These are phyloP conservation scores for Urophycis tenuis DNA, from an alignment of 2,797 vertebrate species.

Conservation along the genomic window DNA sequence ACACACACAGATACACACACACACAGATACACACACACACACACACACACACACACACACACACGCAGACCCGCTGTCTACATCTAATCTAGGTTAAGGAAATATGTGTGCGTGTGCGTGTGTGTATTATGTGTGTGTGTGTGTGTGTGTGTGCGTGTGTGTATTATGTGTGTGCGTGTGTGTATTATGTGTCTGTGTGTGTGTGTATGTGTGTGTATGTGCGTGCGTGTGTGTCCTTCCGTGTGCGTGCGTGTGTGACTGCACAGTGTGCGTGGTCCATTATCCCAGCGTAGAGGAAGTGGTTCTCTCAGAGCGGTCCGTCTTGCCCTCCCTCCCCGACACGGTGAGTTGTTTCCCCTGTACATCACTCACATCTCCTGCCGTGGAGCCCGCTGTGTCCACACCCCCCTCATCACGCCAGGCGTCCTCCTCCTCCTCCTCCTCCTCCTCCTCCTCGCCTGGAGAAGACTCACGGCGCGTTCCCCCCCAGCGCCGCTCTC, in stretches of 20 bases:
- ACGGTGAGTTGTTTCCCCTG: too few species aligned
- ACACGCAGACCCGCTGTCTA: background rate
- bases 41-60: constrained; percentile 16
- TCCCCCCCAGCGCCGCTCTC: background rate
- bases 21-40: constrained; percentile 15
- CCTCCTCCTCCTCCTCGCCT: too few species aligned
- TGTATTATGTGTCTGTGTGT: constrained; percentile 21
- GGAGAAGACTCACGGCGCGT: background rate
- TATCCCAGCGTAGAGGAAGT: constrained; percentile 34
- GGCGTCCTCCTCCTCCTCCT: too few species aligned
- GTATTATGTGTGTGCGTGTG: too few species aligned
- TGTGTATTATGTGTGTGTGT: constrained; percentile 22
- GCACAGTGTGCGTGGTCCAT: constrained; percentile 30
- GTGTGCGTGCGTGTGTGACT: constrained; percentile 14
- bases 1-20: constrained; percentile 21
- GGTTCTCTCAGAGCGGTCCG: constrained; percentile 12
- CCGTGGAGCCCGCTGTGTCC: too few species aligned
- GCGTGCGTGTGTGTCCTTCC: too few species aligned
- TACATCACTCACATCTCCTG: background rate
- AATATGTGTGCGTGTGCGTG: constrained; percentile 21
- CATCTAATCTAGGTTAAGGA: constrained; percentile 14
- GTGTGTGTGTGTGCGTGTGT: constrained; percentile 15
- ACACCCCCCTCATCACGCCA: too few species aligned
- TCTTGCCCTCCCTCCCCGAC: background rate
- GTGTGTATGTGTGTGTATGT: constrained; percentile 24